A percentile compares a stretch with the other conserved stretches of the same genome.
These are phyloP conservation scores for Furnarius figulus DNA, from an alignment of 2,113 vertebrate species.

Conservation along the genomic window DNA sequence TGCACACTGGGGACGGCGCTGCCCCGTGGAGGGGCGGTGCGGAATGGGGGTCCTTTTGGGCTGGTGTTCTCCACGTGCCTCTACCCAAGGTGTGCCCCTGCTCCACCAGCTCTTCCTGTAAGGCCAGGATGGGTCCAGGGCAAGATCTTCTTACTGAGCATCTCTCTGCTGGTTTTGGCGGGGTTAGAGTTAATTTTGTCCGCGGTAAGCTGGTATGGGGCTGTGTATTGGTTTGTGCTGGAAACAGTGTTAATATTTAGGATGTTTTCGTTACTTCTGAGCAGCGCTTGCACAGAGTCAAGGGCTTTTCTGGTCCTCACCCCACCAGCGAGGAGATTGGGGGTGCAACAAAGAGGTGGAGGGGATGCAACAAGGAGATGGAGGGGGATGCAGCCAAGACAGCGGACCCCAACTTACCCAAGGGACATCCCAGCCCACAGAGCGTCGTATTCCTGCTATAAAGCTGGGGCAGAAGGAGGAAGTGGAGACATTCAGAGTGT, in stretches of 20 bases:
- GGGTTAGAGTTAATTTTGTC: neutral
- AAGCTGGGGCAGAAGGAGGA: neutral
- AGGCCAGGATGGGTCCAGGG: neutral
- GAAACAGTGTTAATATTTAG: too few relatives aligned
- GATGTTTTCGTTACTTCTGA: neutral
- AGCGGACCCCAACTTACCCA: neutral
- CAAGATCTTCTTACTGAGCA: neutral
- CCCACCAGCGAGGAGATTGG: neutral
- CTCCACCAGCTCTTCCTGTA: accelerated
- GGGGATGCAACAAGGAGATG: neutral
- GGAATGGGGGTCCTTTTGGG: accelerated
- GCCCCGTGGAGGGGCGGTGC: neutral
- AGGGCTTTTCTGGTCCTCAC: neutral
- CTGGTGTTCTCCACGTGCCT: accelerated
- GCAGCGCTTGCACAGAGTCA: neutral
- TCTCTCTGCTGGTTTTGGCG: neutral
- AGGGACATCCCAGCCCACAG: neutral
- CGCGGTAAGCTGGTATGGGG: neutral
- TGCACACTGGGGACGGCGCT: accelerated
- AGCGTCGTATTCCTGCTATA: neutral
- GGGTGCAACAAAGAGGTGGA: neutral
- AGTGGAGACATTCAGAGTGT: neutral
- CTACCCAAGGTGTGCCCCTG: neutral
- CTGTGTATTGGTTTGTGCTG: neutral
- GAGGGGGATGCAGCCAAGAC: neutral